Evolutionary conservation across 2,113 vertebrate genomes (phyloP).

Genomic region (Cyrtonyx montezumae): DNA sequence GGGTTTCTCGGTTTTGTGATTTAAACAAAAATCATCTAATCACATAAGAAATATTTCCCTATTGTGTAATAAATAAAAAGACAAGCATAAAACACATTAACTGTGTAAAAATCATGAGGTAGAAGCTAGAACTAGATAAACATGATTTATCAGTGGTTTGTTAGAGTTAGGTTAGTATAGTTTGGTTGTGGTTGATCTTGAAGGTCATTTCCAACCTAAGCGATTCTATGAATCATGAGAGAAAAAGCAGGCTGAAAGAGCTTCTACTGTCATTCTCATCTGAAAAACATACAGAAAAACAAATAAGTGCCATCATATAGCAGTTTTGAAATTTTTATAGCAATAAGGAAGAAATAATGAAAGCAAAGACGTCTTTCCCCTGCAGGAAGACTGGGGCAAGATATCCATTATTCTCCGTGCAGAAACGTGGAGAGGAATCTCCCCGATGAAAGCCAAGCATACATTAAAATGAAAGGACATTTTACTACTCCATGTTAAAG

Average conservation of each 20-base stretch:
- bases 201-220: too few relatives aligned
- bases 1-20: neutral
- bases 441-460: neutral
- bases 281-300: neutral
- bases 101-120: neutral
- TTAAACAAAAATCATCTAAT: neutral
- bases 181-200: too few relatives aligned
- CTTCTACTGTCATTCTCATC: neutral
- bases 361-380: neutral
- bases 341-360: neutral
- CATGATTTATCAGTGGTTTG: too few relatives aligned
- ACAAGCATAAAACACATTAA: neutral
- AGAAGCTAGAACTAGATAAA: neutral
- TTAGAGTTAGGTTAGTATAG: too few relatives aligned
- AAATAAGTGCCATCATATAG: neutral
- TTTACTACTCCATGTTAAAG: neutral
- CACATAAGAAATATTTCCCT: neutral
- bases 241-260: neutral
- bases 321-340: neutral
- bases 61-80: neutral
- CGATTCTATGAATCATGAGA: neutral
- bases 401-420: fast-evolving
- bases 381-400: neutral
- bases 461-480: neutral
- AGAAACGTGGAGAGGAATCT: neutral